These are phyloP conservation scores for Pelodiscus sinensis DNA, from an alignment of 2,113 vertebrate genomes.

Conservation along the genomic window DNA sequence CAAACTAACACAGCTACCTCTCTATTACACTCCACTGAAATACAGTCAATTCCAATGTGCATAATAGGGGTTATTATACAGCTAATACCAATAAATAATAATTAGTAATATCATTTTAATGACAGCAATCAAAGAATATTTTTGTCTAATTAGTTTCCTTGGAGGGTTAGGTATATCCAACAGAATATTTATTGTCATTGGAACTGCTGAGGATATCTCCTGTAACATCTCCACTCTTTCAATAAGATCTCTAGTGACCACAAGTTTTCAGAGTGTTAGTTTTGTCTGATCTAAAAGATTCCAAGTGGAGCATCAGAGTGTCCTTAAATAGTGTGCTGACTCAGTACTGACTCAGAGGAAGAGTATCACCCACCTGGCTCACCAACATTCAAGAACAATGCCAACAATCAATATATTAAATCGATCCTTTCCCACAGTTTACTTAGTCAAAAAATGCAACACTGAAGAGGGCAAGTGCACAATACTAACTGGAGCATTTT, in stretches of 20 bases:
- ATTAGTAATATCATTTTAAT: constrained; percentile 32
- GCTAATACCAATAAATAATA: constrained; percentile 24
- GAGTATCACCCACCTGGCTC: constrained; percentile 72
- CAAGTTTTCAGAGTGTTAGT: constrained; percentile 65
- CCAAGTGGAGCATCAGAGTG: constrained; percentile 68
- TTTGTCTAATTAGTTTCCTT: constrained; percentile 52
- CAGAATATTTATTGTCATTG: constrained; percentile 46
- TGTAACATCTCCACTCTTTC: constrained; percentile 44
- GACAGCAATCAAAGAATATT: constrained; percentile 51
- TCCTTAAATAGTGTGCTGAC: constrained; percentile 73
- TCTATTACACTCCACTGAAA: background rate
- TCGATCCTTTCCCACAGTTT: constrained; percentile 48
- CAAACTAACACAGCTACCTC: too few species aligned
- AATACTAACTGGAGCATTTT: constrained; percentile 55
- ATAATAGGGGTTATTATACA: constrained; percentile 12
- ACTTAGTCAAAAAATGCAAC: constrained; percentile 54
- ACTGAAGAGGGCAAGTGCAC: constrained; percentile 56
- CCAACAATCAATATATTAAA: constrained; percentile 70
- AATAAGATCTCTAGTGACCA: constrained; percentile 68
- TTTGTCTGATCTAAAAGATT: constrained; percentile 72
- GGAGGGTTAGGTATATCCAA: constrained; percentile 42
- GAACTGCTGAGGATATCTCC: constrained; percentile 55
- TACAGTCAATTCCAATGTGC: background rate
- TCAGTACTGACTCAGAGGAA: constrained; percentile 68
- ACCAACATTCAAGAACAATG: constrained; percentile 58